phyloP scores from a whole-genome alignment of 2,888 invertebrate genomes.

The Athetis lepigone region DNA sequence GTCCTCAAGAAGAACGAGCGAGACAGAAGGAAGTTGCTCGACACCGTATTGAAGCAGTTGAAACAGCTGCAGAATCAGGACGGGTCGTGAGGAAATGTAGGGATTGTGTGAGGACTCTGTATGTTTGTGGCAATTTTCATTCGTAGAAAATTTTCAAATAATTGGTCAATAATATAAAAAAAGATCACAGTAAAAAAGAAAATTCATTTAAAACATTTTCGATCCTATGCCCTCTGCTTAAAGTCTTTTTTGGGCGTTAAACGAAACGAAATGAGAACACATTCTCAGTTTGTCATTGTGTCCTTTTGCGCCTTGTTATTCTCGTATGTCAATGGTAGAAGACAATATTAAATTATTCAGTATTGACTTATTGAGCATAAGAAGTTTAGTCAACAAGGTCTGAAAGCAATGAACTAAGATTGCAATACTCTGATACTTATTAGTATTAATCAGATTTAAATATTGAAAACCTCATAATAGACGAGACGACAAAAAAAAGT shows the following conservation, averaged over 20 bases:
- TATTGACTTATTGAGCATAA: too few species aligned
- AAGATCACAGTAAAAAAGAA: too few species aligned
- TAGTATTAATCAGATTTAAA: not conserved
- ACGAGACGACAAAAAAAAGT: too few species aligned
- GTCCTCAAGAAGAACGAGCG: conserved; percentile 98
- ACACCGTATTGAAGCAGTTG: conserved; percentile 98
- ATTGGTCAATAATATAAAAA: not conserved
- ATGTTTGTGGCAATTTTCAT: not conserved
- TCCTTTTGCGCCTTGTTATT: too few species aligned
- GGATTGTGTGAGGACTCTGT: not conserved
- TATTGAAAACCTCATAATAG: not conserved
- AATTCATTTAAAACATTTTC: not conserved
- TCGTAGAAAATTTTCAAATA: not conserved
- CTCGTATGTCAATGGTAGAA: too few species aligned
- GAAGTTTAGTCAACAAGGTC: too few species aligned
- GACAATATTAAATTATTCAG: too few species aligned
- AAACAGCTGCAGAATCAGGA: conserved; percentile 93
- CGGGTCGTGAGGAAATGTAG: conserved; percentile 68
- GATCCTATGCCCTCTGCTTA: too few species aligned
- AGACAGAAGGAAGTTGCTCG: conserved; percentile 98
- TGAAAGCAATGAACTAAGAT: too few species aligned
- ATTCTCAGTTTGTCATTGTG: too few species aligned
- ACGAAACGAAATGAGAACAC: too few species aligned
- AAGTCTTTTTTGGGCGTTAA: too few species aligned
- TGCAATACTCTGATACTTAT: not conserved